phyloP scores from a whole-genome alignment of 2,113 vertebrate species.

The Argyrosomus japonicus region DNA sequence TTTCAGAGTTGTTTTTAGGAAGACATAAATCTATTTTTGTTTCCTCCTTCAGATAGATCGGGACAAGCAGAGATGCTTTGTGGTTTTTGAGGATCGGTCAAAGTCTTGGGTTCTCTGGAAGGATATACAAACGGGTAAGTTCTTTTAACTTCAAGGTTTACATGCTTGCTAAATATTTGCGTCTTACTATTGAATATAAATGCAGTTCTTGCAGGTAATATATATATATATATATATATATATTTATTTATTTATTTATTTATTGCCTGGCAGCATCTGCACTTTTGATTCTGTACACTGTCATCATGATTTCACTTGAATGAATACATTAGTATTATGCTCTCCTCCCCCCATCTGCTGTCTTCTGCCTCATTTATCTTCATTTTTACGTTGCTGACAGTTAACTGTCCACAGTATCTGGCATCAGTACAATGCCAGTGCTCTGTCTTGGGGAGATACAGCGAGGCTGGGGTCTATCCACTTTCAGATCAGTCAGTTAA shows the following conservation, averaged over 20 bases:
- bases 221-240: background rate
- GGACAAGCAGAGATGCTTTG: conserved; percentile 95
- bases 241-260: background rate
- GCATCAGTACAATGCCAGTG: conserved; percentile 49
- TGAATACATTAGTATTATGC: conserved; percentile 18
- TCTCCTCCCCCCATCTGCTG: conserved; percentile 24
- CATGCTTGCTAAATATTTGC: background rate
- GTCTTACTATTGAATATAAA: background rate
- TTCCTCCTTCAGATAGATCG: conserved; percentile 91
- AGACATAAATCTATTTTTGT: background rate
- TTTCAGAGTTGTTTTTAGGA: background rate
- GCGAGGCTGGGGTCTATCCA: background rate
- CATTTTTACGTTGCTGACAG: conserved; percentile 60
- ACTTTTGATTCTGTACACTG: background rate
- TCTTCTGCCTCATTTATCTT: conserved; percentile 56
- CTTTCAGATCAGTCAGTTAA: background rate
- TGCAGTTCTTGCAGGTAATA: background rate
- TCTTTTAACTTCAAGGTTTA: background rate
- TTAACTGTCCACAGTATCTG: conserved; percentile 73
- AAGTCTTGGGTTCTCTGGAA: conserved; percentile 99
- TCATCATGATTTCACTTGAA: background rate
- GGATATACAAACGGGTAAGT: conserved; percentile 97
- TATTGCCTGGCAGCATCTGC: background rate
- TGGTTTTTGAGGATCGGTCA: conserved; percentile 98
- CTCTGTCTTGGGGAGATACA: conserved; percentile 49